Evolutionary conservation across 2,797 vertebrate species (phyloP).

Genomic region (Amazona finschi): DNA sequence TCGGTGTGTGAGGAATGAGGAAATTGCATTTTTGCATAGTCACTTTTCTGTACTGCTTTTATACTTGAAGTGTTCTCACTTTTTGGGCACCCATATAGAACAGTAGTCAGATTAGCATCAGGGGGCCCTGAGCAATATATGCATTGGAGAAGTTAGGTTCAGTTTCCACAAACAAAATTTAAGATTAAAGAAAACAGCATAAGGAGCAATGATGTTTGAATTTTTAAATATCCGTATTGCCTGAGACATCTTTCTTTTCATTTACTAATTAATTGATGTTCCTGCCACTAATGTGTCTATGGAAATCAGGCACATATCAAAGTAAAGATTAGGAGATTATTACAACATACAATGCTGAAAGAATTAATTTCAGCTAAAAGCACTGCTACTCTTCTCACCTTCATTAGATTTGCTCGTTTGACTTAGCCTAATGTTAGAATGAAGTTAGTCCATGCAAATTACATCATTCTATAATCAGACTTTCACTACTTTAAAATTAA

Average conservation of each 20-base stretch:
- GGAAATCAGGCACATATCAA: background rate
- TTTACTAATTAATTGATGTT: slow-evolving; percentile 15
- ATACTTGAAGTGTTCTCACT: background rate
- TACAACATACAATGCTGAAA: background rate
- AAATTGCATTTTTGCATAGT: background rate
- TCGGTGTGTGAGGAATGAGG: background rate
- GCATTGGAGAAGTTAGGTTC: background rate
- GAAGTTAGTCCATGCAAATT: background rate
- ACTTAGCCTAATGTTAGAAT: background rate
- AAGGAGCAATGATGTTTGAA: background rate
- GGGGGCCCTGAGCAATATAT: background rate
- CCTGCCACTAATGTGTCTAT: background rate
- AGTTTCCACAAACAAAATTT: background rate
- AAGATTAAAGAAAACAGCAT: background rate
- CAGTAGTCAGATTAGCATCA: background rate
- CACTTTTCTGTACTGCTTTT: background rate
- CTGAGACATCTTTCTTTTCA: background rate
- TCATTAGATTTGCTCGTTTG: background rate
- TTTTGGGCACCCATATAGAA: background rate
- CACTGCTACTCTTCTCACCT: background rate
- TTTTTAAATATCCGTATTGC: slow-evolving; percentile 29
- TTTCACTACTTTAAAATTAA: slow-evolving; percentile 30
- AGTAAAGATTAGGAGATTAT: slow-evolving; percentile 5
- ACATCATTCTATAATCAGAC: background rate
- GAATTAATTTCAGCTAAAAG: slow-evolving; percentile 18